Base-by-base conservation (phyloP, 30 jellyfish, hydroid and myxozoan genomes). In the Hydractinia symbiolongicarpus region DNA sequence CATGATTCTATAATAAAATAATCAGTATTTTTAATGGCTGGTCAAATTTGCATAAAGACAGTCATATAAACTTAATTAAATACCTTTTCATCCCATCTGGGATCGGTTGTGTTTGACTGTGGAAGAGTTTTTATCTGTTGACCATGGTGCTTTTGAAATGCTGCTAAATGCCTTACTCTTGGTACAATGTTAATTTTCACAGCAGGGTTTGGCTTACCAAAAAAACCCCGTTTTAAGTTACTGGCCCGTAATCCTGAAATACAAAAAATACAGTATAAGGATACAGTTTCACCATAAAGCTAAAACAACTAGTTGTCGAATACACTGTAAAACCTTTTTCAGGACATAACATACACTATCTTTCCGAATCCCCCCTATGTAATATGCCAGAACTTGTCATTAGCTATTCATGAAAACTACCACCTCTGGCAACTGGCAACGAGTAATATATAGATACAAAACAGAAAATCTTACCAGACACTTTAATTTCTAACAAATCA, bases 181-280 rank as follows among this genome's bases (percentile, higher is more conserved):
- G 97, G 95, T 5, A 90, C 94, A 66, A 90, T 84, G 53, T 82
- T 73, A 83, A 90, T 79, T 53, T 90, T 90, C 52, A 86, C 95
- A 52, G 80, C 80, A n/a, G 97, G 95, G 66, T 90, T 86, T 40
- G 97, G 97, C 55, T 86, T 86, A 16, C 97, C 97, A 79, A 90
- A 90, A 82, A 90, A 90, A n/a, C 97, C 91, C 68, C 73, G 86
- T 62, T 86, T 90, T 83, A 90, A 72, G 54, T 85, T 92, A 16
- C 68, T 82, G 7, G 97, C 97, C 55, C 87, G 86, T 62, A 90
- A 58, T 0, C 97, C 97, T 90, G 57, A 52, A 62, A 6, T 10
- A 9, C 30, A 8, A 54, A 30, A 82, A 71, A 76, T 11, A n/a
- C 44, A 30, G n/a, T 30, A 72, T 21, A 17, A 8, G 4, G 19